phyloP scores from a whole-genome alignment of 2,113 vertebrate genomes.

The Rattus rattus region DNA sequence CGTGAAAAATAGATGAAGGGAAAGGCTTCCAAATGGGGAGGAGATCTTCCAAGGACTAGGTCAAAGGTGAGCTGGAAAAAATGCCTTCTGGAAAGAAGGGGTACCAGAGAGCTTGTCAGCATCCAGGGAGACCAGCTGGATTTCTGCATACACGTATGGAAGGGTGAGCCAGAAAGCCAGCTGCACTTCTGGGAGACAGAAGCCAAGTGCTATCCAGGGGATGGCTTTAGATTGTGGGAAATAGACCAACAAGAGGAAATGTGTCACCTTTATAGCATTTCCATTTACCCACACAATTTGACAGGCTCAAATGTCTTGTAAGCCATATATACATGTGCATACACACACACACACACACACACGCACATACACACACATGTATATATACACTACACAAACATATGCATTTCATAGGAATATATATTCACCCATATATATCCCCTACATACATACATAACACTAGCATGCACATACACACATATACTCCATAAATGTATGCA shows the following conservation, averaged over 20 bases:
- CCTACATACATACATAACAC: neutral
- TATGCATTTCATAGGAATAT: neutral
- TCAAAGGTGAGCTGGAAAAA: slow-evolving; percentile 83
- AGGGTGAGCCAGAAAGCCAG: slow-evolving; percentile 77
- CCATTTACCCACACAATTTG: slow-evolving; percentile 40
- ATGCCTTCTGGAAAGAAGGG: slow-evolving; percentile 71
- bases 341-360: neutral
- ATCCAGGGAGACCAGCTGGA: slow-evolving; percentile 74
- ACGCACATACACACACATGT: neutral
- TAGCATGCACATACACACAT: neutral
- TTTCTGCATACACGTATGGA: slow-evolving; percentile 27
- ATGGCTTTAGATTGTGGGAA: slow-evolving; percentile 76
- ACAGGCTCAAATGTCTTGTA: neutral
- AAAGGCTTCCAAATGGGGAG: slow-evolving; percentile 54
- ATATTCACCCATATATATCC: neutral
- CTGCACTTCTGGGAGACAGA: slow-evolving; percentile 76
- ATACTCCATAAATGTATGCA: neutral
- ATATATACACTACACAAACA: neutral
- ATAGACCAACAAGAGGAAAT: slow-evolving; percentile 62
- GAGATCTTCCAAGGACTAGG: slow-evolving; percentile 73
- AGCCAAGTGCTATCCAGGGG: slow-evolving; percentile 63
- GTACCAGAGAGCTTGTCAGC: slow-evolving; percentile 59
- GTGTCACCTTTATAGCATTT: slow-evolving; percentile 59
- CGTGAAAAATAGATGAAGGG: slow-evolving; percentile 57
- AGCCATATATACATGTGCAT: neutral